phyloP scores from a whole-genome alignment of 2,888 invertebrate genomes.

The Lasioglossum vierecki region DNA sequence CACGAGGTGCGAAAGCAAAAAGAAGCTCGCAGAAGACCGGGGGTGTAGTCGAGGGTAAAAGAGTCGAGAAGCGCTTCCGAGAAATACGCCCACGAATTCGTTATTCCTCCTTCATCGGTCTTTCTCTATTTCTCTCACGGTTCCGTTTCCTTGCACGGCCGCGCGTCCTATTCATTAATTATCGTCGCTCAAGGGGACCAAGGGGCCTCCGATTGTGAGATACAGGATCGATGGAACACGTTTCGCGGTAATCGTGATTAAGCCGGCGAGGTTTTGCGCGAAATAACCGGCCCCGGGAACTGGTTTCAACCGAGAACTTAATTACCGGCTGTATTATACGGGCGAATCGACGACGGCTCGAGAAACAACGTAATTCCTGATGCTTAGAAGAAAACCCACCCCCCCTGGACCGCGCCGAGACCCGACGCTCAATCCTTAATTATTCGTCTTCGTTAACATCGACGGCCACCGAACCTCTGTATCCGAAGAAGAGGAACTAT shows the following conservation, averaged over 20 bases:
- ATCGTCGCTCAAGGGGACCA: slow-evolving; percentile 45
- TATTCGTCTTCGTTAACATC: slow-evolving; percentile 45
- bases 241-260: slow-evolving; percentile 57
- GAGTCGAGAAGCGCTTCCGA: slow-evolving; percentile 65
- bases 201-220: slow-evolving; percentile 36
- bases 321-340: slow-evolving; percentile 50
- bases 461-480: slow-evolving; percentile 15
- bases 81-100: slow-evolving; percentile 58
- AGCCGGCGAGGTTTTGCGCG: slow-evolving; percentile 46
- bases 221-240: slow-evolving; percentile 53
- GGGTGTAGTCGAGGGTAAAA: slow-evolving; percentile 49
- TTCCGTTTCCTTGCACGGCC: slow-evolving; percentile 13
- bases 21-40: slow-evolving; percentile 23
- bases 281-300: slow-evolving; percentile 40
- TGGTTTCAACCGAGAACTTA: slow-evolving; percentile 48
- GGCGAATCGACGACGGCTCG: slow-evolving; percentile 38
- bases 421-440: slow-evolving; percentile 26
- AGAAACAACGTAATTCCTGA: slow-evolving; percentile 49
- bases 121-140: neutral
- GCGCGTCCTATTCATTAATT: slow-evolving; percentile 57
- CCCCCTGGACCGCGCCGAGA: neutral
- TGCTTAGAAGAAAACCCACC: slow-evolving; percentile 37
- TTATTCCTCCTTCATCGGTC: slow-evolving; percentile 43
- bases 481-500: neutral
- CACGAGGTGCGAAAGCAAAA: slow-evolving; percentile 72